Evolutionary conservation across 2,888 invertebrate genomes (phyloP).

Genomic region (Tetrapedia diversipes): DNA sequence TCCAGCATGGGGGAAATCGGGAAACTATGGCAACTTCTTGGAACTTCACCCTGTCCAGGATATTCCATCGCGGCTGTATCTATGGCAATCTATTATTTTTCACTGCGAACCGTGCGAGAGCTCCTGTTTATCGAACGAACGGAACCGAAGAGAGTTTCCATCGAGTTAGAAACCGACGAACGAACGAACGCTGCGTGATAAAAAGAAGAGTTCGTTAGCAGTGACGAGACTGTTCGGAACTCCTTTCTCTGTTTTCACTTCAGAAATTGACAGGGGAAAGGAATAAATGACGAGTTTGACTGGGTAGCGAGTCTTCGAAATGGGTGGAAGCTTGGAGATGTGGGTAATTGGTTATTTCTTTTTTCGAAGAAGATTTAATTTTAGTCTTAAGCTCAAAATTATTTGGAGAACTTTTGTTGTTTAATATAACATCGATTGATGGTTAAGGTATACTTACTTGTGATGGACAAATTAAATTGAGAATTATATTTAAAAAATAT

Average conservation of each 20-base stretch:
- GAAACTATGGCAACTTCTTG: neutral
- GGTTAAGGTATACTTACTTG: too few relatives aligned
- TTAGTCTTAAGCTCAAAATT: too few relatives aligned
- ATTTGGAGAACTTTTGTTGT: too few relatives aligned
- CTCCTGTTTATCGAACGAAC: constrained; percentile 26
- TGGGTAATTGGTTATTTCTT: too few relatives aligned
- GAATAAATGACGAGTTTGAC: neutral
- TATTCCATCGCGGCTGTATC: neutral
- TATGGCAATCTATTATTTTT: constrained; percentile 27
- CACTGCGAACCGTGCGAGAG: neutral
- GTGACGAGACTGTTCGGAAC: neutral
- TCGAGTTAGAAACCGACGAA: constrained; percentile 3
- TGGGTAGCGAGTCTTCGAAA: neutral
- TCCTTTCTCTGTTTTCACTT: too few relatives aligned
- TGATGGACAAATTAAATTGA: too few relatives aligned
- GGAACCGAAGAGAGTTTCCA: neutral
- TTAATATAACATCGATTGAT: too few relatives aligned
- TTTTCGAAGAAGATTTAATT: too few relatives aligned
- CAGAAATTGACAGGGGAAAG: too few relatives aligned
- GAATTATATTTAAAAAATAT: too few relatives aligned
- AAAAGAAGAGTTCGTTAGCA: constrained; percentile 12
- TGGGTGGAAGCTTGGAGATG: too few relatives aligned
- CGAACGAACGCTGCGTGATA: neutral
- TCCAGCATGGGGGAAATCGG: neutral
- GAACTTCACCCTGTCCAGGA: neutral